Base-by-base conservation (phyloP, 2,113 vertebrate genomes). In the Aegypius monachus region DNA sequence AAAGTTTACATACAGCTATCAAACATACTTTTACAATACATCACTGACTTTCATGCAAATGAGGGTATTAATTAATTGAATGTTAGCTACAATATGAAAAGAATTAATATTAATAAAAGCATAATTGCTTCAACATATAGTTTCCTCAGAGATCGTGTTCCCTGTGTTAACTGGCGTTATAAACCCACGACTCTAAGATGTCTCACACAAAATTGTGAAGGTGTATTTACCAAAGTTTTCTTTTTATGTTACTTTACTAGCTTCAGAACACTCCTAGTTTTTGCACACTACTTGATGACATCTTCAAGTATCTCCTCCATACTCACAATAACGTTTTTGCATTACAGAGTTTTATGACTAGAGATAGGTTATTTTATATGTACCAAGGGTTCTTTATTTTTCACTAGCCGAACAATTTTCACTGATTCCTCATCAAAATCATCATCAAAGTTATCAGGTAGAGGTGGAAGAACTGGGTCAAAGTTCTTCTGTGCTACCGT, bases 401-500 rank as follows among this genome's bases (percentile, higher is more conserved):
- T 99, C 87, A 99, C 99, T 90, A 99, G 98, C 4, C 99, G 99
- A 45, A 99, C 99, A 8, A 99, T 99, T 98, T 99, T 99, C 79
- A 99, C 99, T 0, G 99, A 99, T 95, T 99, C 99, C 85, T 99
- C 99, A 62, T 99, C 99, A 85, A 99, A 98, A 90, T 99, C 99
- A 42, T 99, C 98, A 1, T 99, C 99, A 10, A 99, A 93, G 55
- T 99, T 99, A 12, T 99, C 98, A 0, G 99, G 99, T 6, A 99
- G 96, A 22, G 99, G 99, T 4, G 99, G 99, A 50, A 99, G 98
- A 56, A 99, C 98, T 0, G 99, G 99, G 96, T 99, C 99, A 72
- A 99, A 99, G 77, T 99, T 99, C 98, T 99, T 99, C 97, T 99
- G 99, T 65, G 99, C 99, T 53, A 99, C 99, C 0, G 99, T 99